Evolutionary conservation across 2,888 invertebrate species (phyloP), one percentile per base, ranked within the genome.

Genomic region (Doris montereyensis): DNA sequence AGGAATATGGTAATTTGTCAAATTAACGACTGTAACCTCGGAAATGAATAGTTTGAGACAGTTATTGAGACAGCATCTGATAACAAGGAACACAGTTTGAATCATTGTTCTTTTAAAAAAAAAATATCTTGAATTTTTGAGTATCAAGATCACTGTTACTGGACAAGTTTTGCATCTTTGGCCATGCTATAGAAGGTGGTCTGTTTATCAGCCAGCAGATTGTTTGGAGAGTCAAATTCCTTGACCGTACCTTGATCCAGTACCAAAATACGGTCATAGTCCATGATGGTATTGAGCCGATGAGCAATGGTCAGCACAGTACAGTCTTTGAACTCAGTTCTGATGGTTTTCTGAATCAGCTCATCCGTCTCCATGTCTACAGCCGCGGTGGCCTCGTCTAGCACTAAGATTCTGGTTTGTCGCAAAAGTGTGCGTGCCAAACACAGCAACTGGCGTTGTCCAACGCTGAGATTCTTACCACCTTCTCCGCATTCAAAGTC

Each of bases 401-500:
- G 81, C 4, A 89, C 81, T 74, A 93, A 85, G 80, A 93, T 92
- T 92, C 93, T 96, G 4, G 96, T 96, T 92, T 97, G 96, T 77
- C 96, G 93, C 76, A 97, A 93, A 86, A 97, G 92, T 21, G 97
- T 96, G 87, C 97, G 93, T 75, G 96, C 96, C 86, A 97, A 93
- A 88, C 97, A 97, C 83, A 97, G 94, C 81, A 97, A 93, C 92
- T 97, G 97, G 17, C 96, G 93, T 92, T 97, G 97, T 0, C 97
- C 97, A 83, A 96, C 96, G 73, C 92, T 93, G 76, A 93, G 88
- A 92, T 98, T 98, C 89, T 97, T 96, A 70, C 98, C 98, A 76
- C 97, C 97, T 92, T 98, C 98, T 2, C 95, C 93, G 76, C 97
- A 94, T 91, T 95, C 95, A 91, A 97, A 96, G 81, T 94, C 93